These are phyloP conservation scores for Spialia ferax DNA, from an alignment of 2,888 invertebrate species.

Conservation along the genomic window DNA sequence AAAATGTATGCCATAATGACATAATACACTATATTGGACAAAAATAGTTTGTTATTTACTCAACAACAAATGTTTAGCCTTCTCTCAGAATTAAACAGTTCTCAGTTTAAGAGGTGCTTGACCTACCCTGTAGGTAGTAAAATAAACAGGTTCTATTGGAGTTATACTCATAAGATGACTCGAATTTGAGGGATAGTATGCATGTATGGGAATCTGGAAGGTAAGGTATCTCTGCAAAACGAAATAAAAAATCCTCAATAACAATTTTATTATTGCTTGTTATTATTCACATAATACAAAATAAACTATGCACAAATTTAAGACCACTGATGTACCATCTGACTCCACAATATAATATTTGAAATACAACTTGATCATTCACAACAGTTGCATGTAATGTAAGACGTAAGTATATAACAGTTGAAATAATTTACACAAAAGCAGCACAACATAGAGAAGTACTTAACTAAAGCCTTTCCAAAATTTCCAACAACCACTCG, in stretches of 20 bases:
- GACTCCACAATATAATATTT: conserved; percentile 70
- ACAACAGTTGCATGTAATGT: conserved; percentile 55
- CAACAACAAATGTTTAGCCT: neutral
- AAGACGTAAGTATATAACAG: conserved; percentile 55
- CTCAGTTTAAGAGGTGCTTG: conserved; percentile 10
- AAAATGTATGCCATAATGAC: conserved; percentile 49
- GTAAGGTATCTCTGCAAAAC: neutral
- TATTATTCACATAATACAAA: conserved; percentile 90
- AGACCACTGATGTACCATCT: conserved; percentile 79
- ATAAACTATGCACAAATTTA: conserved; percentile 89
- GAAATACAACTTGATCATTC: conserved; percentile 67
- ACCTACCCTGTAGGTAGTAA: conserved; percentile 8
- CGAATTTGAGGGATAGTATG: neutral
- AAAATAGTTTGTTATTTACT: conserved; percentile 1
- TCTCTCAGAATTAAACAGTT: neutral
- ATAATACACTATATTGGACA: conserved; percentile 42
- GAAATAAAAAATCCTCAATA: conserved; percentile 68
- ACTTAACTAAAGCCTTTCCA: conserved; percentile 5
- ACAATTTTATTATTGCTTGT: conserved; percentile 89
- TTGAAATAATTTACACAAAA: conserved; percentile 66
- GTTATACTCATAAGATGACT: neutral
- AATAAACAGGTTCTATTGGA: neutral
- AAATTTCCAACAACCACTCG: neutral
- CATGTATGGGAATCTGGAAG: neutral
- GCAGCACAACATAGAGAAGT: conserved; percentile 10